Percentiles rank a stretch among this genome's conserved stretches.
Conservation (phyloP, 2,113 vertebrate genomes). For the Heptranchias perlo region DNA sequence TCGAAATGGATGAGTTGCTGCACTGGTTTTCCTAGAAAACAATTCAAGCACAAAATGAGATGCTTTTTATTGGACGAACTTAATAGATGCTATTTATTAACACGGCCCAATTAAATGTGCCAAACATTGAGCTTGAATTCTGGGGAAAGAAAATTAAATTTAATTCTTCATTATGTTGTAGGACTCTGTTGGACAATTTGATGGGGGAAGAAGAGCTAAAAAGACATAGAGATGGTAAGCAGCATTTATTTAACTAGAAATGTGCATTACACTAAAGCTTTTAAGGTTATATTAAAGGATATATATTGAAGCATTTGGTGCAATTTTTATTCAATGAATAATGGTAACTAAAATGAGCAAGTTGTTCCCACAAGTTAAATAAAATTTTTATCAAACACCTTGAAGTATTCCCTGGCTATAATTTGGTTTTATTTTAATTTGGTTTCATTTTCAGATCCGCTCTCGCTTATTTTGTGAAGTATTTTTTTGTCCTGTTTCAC, state of each 20-base stretch:
- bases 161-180: background rate
- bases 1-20: background rate
- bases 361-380: background rate
- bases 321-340: background rate
- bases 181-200: background rate
- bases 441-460: background rate
- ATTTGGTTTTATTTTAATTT: background rate
- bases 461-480: background rate
- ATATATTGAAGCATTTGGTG: background rate
- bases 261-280: background rate
- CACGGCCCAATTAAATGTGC: background rate
- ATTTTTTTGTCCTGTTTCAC: background rate
- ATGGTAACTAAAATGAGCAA: background rate
- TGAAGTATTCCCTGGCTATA: background rate
- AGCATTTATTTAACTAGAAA: background rate
- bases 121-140: background rate
- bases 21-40: background rate
- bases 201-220: background rate
- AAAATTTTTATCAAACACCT: background rate
- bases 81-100: constrained; percentile 18
- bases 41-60: background rate
- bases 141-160: background rate
- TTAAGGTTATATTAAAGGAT: background rate
- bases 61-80: background rate
- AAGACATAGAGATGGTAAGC: background rate